These are phyloP conservation scores for Lucilia sericata DNA, from an alignment of 1,140 invertebrate genomes.

Conservation along the genomic window DNA sequence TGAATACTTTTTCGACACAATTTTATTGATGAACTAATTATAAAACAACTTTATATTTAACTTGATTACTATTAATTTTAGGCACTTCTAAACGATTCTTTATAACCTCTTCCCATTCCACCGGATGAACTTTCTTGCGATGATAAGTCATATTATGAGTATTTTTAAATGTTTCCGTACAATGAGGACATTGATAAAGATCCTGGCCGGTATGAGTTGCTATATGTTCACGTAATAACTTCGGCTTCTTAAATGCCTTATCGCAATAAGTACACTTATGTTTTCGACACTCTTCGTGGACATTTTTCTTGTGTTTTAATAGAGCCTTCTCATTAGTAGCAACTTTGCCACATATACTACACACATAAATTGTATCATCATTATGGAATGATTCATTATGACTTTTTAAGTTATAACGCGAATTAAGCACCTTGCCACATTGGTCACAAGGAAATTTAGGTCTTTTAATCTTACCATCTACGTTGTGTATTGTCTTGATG, in stretches of 20 bases:
- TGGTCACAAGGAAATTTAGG: background rate
- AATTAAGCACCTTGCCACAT: background rate
- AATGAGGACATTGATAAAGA: slow-evolving; percentile 55
- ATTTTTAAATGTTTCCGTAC: slow-evolving; percentile 54
- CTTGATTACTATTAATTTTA: background rate
- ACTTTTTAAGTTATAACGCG: background rate
- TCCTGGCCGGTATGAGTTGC: slow-evolving; percentile 55
- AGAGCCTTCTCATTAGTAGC: background rate
- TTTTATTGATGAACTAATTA: background rate
- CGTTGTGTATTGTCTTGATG: slow-evolving; percentile 51
- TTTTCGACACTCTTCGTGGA: slow-evolving; percentile 1
- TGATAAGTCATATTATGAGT: slow-evolving; percentile 56
- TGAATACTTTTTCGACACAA: too few species aligned
- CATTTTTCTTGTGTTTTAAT: background rate
- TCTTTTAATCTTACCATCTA: slow-evolving; percentile 4
- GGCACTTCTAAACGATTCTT: background rate
- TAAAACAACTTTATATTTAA: background rate
- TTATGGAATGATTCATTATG: slow-evolving; percentile 8
- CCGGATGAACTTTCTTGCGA: slow-evolving; percentile 51
- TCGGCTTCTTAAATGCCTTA: slow-evolving; percentile 4
- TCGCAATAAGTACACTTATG: slow-evolving; percentile 27
- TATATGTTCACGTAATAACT: slow-evolving; percentile 53
- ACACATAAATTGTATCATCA: background rate
- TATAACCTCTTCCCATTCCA: slow-evolving; percentile 46
- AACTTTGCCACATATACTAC: slow-evolving; percentile 18